Conservation (phyloP, 1,140 invertebrate species). For the Brachionus asplanchnoidis region DNA sequence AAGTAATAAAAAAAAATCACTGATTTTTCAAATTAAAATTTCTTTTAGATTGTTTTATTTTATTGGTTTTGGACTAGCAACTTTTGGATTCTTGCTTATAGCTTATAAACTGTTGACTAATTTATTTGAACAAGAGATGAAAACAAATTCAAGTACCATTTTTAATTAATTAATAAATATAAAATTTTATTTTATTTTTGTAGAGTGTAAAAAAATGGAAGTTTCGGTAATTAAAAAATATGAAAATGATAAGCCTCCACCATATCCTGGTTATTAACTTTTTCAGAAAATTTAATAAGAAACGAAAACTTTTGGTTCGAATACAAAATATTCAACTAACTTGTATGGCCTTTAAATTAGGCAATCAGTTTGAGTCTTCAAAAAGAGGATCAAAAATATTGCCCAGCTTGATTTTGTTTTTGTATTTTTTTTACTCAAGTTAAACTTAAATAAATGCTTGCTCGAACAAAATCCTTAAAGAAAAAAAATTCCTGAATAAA, state of each 20-base stretch:
- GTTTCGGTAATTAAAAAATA: neutral
- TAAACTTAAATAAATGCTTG: neutral
- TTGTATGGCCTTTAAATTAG: neutral
- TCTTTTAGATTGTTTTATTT: neutral
- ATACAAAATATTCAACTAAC: neutral
- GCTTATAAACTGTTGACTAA: neutral
- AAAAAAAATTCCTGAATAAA: neutral
- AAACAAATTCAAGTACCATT: neutral
- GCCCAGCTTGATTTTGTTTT: neutral
- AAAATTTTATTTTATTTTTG: neutral
- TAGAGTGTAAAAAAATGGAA: neutral
- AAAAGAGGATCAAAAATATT: neutral
- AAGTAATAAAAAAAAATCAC: neutral
- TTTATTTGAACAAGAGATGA: neutral
- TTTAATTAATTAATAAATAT: neutral
- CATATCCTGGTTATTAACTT: neutral
- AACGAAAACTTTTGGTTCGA: neutral
- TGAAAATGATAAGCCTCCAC: slow-evolving; percentile 16
- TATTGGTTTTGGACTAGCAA: neutral
- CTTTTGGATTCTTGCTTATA: neutral
- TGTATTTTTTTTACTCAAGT: neutral
- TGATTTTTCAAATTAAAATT: neutral
- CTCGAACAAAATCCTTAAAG: neutral
- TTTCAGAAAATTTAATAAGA: neutral
- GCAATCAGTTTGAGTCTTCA: neutral